Conservation (phyloP, 2,888 invertebrate species). For the Neoaliturus tenellus region DNA sequence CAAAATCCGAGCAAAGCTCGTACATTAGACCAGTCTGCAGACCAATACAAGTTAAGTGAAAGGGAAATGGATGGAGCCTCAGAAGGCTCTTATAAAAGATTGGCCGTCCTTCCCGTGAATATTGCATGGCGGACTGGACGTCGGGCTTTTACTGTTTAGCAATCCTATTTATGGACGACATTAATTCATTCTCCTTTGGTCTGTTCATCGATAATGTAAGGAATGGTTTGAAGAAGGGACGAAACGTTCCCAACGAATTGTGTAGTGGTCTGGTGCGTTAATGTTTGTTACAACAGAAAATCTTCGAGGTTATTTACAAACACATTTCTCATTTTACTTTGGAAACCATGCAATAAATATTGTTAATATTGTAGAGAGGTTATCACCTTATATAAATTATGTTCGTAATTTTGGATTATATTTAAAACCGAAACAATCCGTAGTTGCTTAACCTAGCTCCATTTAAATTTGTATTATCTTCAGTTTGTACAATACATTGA, state of each 20-base stretch:
- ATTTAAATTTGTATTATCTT: no score
- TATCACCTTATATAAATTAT: no score
- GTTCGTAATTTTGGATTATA: no score
- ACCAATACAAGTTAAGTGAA: conserved; percentile 52
- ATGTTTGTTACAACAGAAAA: no score
- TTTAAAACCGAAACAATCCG: no score
- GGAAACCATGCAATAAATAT: no score
- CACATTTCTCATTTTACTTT: no score
- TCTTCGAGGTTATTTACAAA: no score
- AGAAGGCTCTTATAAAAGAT: conserved; percentile 60
- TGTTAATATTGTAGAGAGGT: no score
- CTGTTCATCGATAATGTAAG: not conserved
- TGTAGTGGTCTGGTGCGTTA: no score
- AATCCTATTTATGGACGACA: conserved; percentile 36
- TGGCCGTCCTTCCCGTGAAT: conserved; percentile 53
- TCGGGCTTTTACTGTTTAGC: conserved; percentile 37
- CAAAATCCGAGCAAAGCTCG: conserved; percentile 28
- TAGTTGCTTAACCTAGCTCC: no score
- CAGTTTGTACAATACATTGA: no score
- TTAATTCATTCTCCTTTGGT: conserved; percentile 39
- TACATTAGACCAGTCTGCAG: conserved; percentile 34
- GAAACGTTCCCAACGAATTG: conserved; percentile 5
- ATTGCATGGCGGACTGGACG: conserved; percentile 50
- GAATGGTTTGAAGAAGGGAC: not conserved
- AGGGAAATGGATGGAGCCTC: conserved; percentile 49